Evolutionary conservation across 2,797 vertebrate species (phyloP), one percentile per base, ranked within the genome.

Genomic region (Myioborus miniatus): DNA sequence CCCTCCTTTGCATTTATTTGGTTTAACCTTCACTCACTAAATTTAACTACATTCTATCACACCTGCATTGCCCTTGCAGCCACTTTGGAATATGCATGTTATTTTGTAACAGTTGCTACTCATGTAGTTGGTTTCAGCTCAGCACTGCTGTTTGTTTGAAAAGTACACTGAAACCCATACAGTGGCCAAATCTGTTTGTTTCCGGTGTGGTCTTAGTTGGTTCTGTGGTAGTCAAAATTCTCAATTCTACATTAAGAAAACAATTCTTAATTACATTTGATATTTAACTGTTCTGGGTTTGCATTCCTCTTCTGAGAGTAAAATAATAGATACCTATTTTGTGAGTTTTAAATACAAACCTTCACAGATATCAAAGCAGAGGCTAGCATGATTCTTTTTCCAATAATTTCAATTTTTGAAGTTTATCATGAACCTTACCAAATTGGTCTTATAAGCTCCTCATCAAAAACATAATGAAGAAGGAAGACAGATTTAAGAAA

Each of bases 221-320:
- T 62, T 41, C 46, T 78, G 5, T 71, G n/a, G 39, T 16, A 68
- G 24, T 4, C 30, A 87, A 89, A 56, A n/a, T 1, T 15, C 76
- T 68, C 10, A 64, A 2, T 86, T 64, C 30, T 59, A 50, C 21
- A 17, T 9, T 46, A 75, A 70, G 32, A 60, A 82, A 93, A 44
- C 5, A 69, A 34, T 76, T 83, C 46, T 68, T 24, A 59, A 23
- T 52, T 29, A n/a, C 20, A 26, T 59, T 56, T 0, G 0, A 1
- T 30, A 90, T 90, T 67, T 23, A 62, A 15, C 5, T 56, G 6
- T 41, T 93, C 20, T 75, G 24, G 2, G 26, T 75, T 92, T 67
- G 5, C 1, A 1, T 18, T 9, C 5, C 77, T 56, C 27, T 65
- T 47, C 23, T 78, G 24, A 75, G 8, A 21, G 6, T 67, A 46